Evolutionary conservation across 2,888 invertebrate genomes (phyloP).

Genomic region (Polydrusus cervinus): DNA sequence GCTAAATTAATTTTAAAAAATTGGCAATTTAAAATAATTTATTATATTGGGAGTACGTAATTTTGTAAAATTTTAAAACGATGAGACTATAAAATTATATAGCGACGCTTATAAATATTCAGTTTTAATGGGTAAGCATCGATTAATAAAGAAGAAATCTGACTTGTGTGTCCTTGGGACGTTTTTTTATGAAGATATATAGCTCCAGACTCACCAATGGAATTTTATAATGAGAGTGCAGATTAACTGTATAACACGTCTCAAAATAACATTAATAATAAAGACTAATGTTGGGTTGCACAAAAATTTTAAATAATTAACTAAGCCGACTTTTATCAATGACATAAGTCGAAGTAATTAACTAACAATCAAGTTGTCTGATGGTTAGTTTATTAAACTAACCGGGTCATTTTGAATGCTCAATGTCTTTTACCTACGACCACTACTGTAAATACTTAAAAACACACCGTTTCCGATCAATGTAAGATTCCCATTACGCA

Average conservation of each 20-base stretch:
- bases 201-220: neutral
- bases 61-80: neutral
- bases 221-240: neutral
- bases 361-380: too few relatives aligned
- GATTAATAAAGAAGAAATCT: neutral
- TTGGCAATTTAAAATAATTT: constrained; percentile 6
- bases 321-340: too few relatives aligned
- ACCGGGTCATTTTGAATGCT: too few relatives aligned
- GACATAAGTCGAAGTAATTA: too few relatives aligned
- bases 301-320: too few relatives aligned
- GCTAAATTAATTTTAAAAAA: constrained; percentile 4
- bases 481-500: too few relatives aligned
- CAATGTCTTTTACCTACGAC: too few relatives aligned
- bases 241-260: neutral
- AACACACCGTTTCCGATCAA: too few relatives aligned
- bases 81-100: neutral
- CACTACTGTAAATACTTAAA: too few relatives aligned
- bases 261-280: too few relatives aligned
- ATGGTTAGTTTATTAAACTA: too few relatives aligned
- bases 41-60: neutral
- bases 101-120: constrained; percentile 8
- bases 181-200: neutral
- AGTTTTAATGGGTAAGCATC: constrained; percentile 5
- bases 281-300: too few relatives aligned
- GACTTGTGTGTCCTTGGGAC: neutral